These are phyloP conservation scores for Aelia acuminata DNA, from an alignment of 2,888 invertebrate species.

Conservation along the genomic window DNA sequence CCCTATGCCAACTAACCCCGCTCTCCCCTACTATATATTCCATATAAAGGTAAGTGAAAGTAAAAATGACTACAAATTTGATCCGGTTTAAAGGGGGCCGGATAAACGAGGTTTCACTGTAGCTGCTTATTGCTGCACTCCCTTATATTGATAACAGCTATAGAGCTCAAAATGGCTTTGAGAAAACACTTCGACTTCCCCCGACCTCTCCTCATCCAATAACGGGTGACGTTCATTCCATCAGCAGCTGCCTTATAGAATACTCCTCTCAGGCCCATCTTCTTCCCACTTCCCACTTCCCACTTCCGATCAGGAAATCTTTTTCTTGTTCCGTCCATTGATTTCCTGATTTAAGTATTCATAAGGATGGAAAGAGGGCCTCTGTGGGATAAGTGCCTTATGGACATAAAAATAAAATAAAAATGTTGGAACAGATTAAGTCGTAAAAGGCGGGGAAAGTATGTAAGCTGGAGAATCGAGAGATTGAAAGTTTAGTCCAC, in stretches of 20 bases:
- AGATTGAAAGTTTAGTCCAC: not conserved
- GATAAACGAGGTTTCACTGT: no score
- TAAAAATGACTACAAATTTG: no score
- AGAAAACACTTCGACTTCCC: not conserved
- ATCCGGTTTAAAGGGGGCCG: no score
- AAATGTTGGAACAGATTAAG: not conserved
- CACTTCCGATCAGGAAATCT: not conserved
- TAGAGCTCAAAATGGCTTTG: not conserved
- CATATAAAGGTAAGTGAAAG: no score
- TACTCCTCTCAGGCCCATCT: not conserved
- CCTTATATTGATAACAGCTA: not conserved
- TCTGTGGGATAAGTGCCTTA: not conserved
- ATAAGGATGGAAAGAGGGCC: not conserved
- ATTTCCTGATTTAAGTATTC: conserved; percentile 4
- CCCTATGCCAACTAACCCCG: no score
- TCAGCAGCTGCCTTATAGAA: not conserved
- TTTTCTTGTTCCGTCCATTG: not conserved
- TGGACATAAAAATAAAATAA: not conserved
- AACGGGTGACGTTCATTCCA: conserved; percentile 3
- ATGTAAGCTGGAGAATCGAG: not conserved
- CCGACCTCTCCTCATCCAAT: not conserved
- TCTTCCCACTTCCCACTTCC: no score
- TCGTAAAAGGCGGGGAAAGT: not conserved
- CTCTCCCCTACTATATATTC: no score
- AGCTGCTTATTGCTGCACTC: no score